A percentile compares a stretch with the other conserved stretches of the same genome.
Conservation (phyloP, 2,797 vertebrate species). For the Cuniculus paca region DNA sequence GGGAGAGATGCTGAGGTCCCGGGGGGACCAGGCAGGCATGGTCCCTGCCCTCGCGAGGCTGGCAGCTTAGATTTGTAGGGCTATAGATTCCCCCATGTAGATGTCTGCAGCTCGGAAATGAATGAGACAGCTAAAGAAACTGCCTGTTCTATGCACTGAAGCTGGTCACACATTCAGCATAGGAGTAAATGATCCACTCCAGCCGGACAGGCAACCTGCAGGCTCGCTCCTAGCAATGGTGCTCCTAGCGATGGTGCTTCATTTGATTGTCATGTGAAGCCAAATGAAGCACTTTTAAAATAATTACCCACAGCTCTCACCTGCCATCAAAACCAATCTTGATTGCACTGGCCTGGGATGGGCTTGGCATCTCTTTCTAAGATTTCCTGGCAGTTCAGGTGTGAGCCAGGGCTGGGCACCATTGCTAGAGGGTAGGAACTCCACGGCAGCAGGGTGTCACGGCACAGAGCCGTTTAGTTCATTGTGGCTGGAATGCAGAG, state of each 20-base stretch:
- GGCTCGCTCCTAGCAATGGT: neutral
- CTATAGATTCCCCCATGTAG: neutral
- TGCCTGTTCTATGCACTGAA: conserved; percentile 54
- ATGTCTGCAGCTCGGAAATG: conserved; percentile 66
- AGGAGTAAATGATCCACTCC: conserved; percentile 43
- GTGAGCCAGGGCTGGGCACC: neutral
- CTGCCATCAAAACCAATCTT: neutral
- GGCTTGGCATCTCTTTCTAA: neutral
- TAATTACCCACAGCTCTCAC: neutral
- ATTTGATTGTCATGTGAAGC: neutral
- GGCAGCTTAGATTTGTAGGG: neutral
- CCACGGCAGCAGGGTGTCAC: neutral
- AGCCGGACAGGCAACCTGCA: conserved; percentile 52
- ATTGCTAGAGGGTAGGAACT: neutral
- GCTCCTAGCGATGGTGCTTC: neutral
- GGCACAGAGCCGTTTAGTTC: neutral
- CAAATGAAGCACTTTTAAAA: neutral
- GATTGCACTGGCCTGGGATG: neutral
- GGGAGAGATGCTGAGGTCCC: neutral
- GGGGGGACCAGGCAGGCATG: neutral
- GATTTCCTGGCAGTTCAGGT: neutral
- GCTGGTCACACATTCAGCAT: neutral
- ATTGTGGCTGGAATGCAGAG: neutral
- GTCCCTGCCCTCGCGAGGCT: neutral
- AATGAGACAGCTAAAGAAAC: conserved; percentile 79